Percentiles rank a stretch among this genome's conserved stretches.
Evolutionary conservation across 2,797 vertebrate genomes (phyloP).

Genomic region (Paramormyrops hopkinsi): DNA sequence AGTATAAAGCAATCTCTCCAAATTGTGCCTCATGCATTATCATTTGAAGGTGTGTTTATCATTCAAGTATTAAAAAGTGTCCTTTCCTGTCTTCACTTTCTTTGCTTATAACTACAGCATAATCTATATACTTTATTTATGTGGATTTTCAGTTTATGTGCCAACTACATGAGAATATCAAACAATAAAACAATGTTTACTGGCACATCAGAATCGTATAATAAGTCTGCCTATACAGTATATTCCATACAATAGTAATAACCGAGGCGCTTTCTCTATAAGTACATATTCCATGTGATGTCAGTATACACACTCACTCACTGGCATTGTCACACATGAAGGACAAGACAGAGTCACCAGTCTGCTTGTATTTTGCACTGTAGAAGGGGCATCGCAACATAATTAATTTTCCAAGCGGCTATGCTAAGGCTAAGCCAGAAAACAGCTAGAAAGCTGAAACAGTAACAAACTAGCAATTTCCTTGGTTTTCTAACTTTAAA

Average conservation of each 20-base stretch:
- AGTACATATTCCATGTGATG: not conserved
- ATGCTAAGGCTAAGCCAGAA: not conserved
- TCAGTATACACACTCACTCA: not conserved
- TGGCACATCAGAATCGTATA: not conserved
- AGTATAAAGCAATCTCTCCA: not conserved
- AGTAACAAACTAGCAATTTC: not conserved
- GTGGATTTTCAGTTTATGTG: not conserved
- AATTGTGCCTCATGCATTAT: not conserved
- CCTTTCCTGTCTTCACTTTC: not conserved
- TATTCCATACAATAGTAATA: not conserved
- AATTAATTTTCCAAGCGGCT: not conserved
- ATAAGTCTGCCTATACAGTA: not conserved
- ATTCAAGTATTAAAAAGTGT: not conserved
- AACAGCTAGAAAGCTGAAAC: not conserved
- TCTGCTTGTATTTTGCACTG: not conserved
- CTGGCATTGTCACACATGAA: not conserved
- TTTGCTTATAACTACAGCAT: not conserved
- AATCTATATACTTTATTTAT: not conserved
- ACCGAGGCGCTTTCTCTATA: not conserved
- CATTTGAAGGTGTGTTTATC: not conserved
- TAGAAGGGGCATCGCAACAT: not conserved
- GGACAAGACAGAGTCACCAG: not conserved
- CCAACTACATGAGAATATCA: not conserved
- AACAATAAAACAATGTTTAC: not conserved
- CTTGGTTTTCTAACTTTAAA: not conserved